phyloP scores from a whole-genome alignment of 2,797 vertebrate genomes.

The Limnodromus scolopaceus region DNA sequence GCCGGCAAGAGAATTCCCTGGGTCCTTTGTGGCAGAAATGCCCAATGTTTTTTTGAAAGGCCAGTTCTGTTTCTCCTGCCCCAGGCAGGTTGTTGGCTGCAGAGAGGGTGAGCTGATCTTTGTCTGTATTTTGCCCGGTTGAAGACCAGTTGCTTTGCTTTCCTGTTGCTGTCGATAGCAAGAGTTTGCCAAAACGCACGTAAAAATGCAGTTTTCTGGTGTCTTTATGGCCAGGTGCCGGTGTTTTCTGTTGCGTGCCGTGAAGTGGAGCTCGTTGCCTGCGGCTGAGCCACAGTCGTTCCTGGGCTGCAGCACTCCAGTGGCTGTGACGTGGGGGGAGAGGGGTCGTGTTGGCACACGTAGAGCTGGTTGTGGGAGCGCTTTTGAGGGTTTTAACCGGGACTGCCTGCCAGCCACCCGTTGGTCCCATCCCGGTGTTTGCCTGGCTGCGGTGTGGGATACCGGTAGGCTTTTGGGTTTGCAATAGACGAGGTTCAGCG shows the following conservation, averaged over 20 bases:
- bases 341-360: rapidly evolving
- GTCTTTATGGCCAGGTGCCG: not conserved
- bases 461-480: not conserved
- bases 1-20: not conserved
- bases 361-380: rapidly evolving
- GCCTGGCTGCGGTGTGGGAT: not conserved
- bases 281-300: not conserved
- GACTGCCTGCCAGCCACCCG: not conserved
- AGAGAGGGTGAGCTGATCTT: not conserved
- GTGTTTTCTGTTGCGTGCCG: not conserved
- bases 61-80: slow-evolving; percentile 21
- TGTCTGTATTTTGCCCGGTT: not conserved
- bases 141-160: not conserved
- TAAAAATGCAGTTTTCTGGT: not conserved
- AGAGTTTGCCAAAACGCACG: not conserved
- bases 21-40: not conserved
- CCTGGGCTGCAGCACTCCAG: not conserved
- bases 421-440: rapidly evolving
- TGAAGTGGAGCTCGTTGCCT: not conserved
- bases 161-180: rapidly evolving
- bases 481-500: not conserved
- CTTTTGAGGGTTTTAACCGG: not conserved
- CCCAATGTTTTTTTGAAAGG: slow-evolving; percentile 36
- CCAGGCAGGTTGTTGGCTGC: not conserved
- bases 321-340: rapidly evolving